Evolutionary conservation across 2,888 invertebrate genomes (phyloP).

Genomic region (Aleiodes testaceus): DNA sequence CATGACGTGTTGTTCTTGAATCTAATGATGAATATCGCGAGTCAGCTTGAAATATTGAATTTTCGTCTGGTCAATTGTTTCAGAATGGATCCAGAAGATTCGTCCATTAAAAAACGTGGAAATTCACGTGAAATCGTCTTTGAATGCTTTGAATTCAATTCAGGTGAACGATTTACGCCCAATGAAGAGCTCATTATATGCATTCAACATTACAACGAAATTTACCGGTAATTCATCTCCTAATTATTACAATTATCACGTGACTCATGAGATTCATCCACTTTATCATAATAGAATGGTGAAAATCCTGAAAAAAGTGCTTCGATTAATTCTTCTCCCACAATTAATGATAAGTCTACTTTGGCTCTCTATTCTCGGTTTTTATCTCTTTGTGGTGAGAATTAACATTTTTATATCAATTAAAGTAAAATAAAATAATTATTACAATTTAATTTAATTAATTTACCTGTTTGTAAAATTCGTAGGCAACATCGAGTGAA

Average conservation of each 20-base stretch:
- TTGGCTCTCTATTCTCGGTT: neutral
- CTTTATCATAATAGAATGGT: neutral
- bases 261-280: neutral
- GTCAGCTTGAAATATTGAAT: slow-evolving; percentile 1
- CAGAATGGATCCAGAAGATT: neutral
- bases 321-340: neutral
- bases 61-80: slow-evolving; percentile 4
- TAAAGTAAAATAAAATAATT: no score
- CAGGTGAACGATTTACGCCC: neutral
- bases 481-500: no score
- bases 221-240: neutral
- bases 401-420: no score
- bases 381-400: no score
- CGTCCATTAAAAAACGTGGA: no score
- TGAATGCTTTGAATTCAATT: neutral
- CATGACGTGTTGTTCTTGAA: neutral
- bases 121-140: neutral
- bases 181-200: slow-evolving; percentile 12
- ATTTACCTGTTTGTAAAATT: no score
- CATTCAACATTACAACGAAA: slow-evolving; percentile 16
- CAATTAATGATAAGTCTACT: slow-evolving; percentile 7
- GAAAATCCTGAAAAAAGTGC: no score
- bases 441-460: no score
- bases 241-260: no score
- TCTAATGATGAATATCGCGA: neutral